These are phyloP conservation scores for Dasypolia templi DNA, from an alignment of 2,888 invertebrate genomes.

Conservation along the genomic window DNA sequence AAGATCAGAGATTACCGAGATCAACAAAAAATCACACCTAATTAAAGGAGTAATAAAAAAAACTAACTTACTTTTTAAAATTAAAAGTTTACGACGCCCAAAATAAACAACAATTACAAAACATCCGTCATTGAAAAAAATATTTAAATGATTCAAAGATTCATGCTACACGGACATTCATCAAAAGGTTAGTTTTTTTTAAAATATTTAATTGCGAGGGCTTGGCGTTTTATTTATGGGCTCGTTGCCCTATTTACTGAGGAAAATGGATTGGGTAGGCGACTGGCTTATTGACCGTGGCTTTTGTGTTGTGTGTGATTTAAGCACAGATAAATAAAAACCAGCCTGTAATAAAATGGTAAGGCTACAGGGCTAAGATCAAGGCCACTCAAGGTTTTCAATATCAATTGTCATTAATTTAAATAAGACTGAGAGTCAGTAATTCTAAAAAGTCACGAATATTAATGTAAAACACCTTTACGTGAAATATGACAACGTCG, in stretches of 20 bases:
- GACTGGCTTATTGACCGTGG: neutral
- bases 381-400: too few species aligned
- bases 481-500: too few species aligned
- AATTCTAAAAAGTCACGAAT: too few species aligned
- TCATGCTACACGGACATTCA: conserved; percentile 51
- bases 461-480: too few species aligned
- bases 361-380: too few species aligned
- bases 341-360: too few species aligned
- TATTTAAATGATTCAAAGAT: conserved; percentile 23
- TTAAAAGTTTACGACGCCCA: neutral
- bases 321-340: neutral
- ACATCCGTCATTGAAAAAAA: conserved; percentile 1
- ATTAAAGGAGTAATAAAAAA: neutral
- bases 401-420: too few species aligned
- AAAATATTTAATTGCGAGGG: conserved; percentile 46
- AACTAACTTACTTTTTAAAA: neutral
- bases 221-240: conserved; percentile 53
- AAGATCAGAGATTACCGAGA: too few species aligned
- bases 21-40: neutral
- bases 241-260: conserved; percentile 41
- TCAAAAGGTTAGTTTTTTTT: conserved; percentile 45
- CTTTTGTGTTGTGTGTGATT: conserved; percentile 1
- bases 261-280: conserved; percentile 12
- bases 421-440: too few species aligned
- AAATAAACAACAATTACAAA: neutral